Base-by-base conservation (phyloP, 2,797 vertebrate genomes). In the Chiroxiphia lanceolata region DNA sequence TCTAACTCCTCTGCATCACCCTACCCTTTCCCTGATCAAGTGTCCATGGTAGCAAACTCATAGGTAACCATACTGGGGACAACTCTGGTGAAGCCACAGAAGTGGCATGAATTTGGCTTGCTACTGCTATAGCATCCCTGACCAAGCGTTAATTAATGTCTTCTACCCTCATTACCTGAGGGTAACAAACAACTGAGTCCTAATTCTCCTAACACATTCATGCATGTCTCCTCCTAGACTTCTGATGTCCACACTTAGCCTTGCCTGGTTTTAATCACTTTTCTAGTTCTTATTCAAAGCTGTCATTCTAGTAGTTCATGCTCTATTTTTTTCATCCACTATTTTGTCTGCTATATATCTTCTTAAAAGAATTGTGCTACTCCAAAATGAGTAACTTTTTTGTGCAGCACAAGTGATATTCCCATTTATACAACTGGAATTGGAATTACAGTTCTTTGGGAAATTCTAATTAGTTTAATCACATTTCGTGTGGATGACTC, bases 51-150 rank as follows among this genome's bases (percentile, higher is more conserved):
- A 42, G 42, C n/a, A 69, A 57, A 42, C 6, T 60, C 42, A n/a
- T 5, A 9, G 3, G 1, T 29, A 15, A 71, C 57, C 19, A 13
- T 1, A 16, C 21, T 10, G 27, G 31, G 33, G 11, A 65, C 57
- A 69, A 7, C 34, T 61, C 57, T 59, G 45, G 50, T 40, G 36
- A 57, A 74, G 50, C 33, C 45, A 65, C 0, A 0, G 26, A 17
- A 65, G 16, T 4, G 7, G 18, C 1, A 0, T 11, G 31, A 80
- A 47, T 59, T 38, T 0, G 0, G 22, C 70, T 86, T 44, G 11
- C 44, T 38, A 53, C 12, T 4, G 4, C 29, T 57, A 26, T 27
- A 54, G 34, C 38, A 47, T 31, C 29, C 9, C 47, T 16, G 13
- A 61, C 31, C 61, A 57, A 47, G 31, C 9, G 34, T 15, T 21